Conservation (phyloP, 2,888 invertebrate genomes). For the Xanthia icteritia region DNA sequence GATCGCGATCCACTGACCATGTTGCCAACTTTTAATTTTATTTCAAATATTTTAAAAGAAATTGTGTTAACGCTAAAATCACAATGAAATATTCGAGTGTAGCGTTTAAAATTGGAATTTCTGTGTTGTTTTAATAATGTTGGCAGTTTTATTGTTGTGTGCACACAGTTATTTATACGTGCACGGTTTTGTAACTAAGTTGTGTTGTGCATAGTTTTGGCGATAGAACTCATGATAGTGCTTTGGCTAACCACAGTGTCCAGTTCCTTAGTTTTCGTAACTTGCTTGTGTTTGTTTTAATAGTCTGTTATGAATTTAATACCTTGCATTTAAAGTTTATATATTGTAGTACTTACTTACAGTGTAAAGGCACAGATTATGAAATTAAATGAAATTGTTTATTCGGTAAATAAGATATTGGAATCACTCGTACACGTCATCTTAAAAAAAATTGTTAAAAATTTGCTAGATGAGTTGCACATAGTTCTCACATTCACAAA, state of each 20-base stretch:
- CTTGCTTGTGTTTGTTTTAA: conserved; percentile 3
- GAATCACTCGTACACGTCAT: no score
- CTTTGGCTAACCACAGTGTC: conserved; percentile 1
- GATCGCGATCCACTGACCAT: conserved; percentile 54
- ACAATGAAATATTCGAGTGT: conserved; percentile 42
- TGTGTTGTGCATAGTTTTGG: conserved; percentile 23
- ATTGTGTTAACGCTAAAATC: conserved; percentile 52
- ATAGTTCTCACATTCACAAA: no score
- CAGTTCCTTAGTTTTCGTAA: conserved; percentile 5
- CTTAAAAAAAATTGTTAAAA: no score
- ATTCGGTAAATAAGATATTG: no score
- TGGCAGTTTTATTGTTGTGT: conserved; percentile 44
- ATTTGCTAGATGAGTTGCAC: no score
- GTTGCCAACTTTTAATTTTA: conserved; percentile 55
- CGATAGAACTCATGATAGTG: conserved; percentile 13
- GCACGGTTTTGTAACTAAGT: conserved; percentile 38
- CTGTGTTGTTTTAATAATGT: conserved; percentile 31
- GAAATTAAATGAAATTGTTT: no score
- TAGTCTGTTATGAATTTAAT: background rate
- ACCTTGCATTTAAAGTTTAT: background rate
- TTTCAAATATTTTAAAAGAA: conserved; percentile 55
- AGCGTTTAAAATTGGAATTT: conserved; percentile 41
- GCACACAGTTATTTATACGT: conserved; percentile 32
- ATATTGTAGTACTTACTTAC: background rate
- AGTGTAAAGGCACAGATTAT: no score